These are phyloP conservation scores for Pteropus rufus DNA, from an alignment of 2,797 vertebrate species.

Conservation along the genomic window DNA sequence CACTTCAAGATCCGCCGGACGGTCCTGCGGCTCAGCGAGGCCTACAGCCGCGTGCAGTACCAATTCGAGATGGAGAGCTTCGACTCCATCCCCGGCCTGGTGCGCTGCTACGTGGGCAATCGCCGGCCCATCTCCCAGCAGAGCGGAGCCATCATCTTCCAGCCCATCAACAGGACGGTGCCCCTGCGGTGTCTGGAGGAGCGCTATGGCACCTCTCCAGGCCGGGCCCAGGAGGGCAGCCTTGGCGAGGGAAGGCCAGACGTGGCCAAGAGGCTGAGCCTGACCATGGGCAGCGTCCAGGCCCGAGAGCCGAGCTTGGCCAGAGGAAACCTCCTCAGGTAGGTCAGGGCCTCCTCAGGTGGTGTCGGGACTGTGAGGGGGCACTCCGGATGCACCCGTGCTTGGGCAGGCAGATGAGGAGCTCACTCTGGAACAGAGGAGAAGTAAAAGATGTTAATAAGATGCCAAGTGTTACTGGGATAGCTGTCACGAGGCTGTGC, in stretches of 20 bases:
- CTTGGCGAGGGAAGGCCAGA: conserved; percentile 83
- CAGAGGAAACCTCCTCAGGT: conserved; percentile 91
- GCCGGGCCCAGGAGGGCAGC: conserved; percentile 67
- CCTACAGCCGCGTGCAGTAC: conserved; percentile 94
- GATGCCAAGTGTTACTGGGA: not conserved
- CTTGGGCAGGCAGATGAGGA: not conserved
- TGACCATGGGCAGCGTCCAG: conserved; percentile 86
- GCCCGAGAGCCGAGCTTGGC: conserved; percentile 79
- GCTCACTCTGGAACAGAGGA: not conserved
- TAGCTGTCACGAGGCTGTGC: accelerated
- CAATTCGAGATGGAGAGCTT: conserved; percentile 94
- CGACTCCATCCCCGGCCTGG: conserved; percentile 92
- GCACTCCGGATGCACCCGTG: accelerated
- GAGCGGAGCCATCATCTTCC: conserved; percentile 95
- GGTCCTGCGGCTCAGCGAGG: conserved; percentile 91
- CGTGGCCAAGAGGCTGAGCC: conserved; percentile 88
- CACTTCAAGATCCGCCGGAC: conserved; percentile 97
- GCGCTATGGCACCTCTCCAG: conserved; percentile 86
- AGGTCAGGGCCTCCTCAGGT: conserved; percentile 83
- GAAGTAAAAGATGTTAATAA: accelerated
- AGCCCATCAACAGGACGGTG: conserved; percentile 93
- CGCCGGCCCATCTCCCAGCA: conserved; percentile 93
- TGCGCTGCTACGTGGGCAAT: conserved; percentile 95
- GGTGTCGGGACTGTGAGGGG: not conserved
- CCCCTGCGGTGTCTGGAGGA: conserved; percentile 94